phyloP scores from a whole-genome alignment of 2,797 vertebrate genomes.

The Phoebastria nigripes region DNA sequence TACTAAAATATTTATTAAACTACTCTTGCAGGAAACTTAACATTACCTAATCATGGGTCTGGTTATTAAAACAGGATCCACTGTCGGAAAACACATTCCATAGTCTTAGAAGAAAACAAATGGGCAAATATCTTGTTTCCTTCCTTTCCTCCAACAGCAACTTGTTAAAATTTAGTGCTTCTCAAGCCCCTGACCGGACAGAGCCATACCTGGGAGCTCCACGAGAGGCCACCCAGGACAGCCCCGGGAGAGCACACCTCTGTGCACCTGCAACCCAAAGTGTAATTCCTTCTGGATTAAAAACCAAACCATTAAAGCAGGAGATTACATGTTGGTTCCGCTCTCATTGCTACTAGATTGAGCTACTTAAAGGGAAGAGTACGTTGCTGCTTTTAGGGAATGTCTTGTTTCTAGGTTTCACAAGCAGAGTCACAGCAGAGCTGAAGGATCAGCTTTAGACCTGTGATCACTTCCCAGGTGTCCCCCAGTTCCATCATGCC shows the following conservation, averaged over 20 bases:
- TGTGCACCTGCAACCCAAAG: neutral
- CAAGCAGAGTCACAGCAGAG: neutral
- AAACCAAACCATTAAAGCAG: neutral
- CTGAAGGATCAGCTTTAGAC: neutral
- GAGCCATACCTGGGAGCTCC: neutral
- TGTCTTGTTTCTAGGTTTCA: neutral
- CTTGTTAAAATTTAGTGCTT: neutral
- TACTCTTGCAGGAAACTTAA: neutral
- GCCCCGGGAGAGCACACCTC: neutral
- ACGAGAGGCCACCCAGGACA: accelerated
- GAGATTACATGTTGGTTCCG: neutral
- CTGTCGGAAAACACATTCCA: neutral
- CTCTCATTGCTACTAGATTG: neutral
- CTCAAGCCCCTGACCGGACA: neutral
- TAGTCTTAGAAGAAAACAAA: neutral
- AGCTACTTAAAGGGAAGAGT: neutral
- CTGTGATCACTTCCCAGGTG: neutral
- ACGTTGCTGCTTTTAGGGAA: neutral
- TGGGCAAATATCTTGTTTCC: neutral
- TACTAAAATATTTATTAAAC: slow-evolving; percentile 19
- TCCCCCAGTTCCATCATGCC: neutral
- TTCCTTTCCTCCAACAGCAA: neutral
- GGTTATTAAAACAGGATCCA: neutral
- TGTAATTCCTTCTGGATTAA: neutral
- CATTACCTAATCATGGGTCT: neutral